phyloP scores from a whole-genome alignment of 2,113 vertebrate species.

The Scytalopus superciliaris region DNA sequence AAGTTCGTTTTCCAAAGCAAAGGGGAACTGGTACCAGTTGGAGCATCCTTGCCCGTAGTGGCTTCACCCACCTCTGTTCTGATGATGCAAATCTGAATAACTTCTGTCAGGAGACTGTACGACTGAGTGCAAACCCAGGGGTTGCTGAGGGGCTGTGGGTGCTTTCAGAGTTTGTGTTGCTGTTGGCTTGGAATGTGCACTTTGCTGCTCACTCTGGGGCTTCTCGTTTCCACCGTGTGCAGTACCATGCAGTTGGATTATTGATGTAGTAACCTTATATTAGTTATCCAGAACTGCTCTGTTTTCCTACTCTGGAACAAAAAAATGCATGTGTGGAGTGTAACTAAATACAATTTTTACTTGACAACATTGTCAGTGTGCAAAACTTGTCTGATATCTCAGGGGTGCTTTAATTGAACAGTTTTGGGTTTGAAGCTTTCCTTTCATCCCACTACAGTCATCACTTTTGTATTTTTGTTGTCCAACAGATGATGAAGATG shows the following conservation, averaged over 20 bases:
- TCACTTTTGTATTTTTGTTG: background rate
- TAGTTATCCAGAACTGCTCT: background rate
- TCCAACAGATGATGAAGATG: slow-evolving; percentile 52
- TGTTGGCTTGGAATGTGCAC: accelerated
- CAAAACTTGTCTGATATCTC: background rate
- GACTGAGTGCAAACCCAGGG: background rate
- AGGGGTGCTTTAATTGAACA: background rate
- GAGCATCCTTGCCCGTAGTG: accelerated
- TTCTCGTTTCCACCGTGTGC: accelerated
- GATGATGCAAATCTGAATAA: accelerated
- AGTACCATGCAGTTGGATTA: too few relatives aligned
- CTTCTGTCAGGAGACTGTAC: accelerated
- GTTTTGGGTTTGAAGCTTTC: background rate
- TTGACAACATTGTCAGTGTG: accelerated
- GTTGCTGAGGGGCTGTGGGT: background rate
- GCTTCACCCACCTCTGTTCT: accelerated
- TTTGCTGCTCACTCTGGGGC: background rate
- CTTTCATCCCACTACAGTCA: background rate
- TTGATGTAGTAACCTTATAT: background rate
- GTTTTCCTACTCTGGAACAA: background rate
- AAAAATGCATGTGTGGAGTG: accelerated
- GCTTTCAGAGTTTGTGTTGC: accelerated
- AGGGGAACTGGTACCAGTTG: accelerated
- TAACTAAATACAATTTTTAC: background rate
- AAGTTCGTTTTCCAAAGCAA: accelerated